These are phyloP conservation scores for Nanorana parkeri DNA, from an alignment of 2,113 vertebrate genomes.

Conservation along the genomic window DNA sequence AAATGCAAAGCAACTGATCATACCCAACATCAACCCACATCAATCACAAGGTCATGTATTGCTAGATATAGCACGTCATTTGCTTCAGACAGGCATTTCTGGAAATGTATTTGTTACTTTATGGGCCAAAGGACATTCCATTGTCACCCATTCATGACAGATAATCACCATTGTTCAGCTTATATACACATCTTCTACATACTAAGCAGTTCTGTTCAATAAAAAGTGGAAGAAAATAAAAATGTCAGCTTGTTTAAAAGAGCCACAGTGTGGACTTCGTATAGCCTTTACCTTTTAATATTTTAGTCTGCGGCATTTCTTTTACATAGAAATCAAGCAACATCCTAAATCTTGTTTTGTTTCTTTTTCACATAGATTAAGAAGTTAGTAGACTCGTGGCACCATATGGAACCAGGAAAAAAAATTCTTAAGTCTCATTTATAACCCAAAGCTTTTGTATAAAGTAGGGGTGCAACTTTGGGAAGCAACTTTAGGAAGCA, in stretches of 20 bases:
- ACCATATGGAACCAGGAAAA: too few relatives aligned
- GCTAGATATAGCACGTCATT: constrained; percentile 1
- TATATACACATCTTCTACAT: constrained; percentile 36
- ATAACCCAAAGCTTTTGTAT: too few relatives aligned
- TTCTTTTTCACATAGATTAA: too few relatives aligned
- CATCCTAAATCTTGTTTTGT: too few relatives aligned
- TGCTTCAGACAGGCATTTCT: not conserved
- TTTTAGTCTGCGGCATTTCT: too few relatives aligned
- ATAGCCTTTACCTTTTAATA: too few relatives aligned
- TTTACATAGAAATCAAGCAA: too few relatives aligned
- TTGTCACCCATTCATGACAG: constrained; percentile 31
- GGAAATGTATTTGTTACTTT: constrained; percentile 40
- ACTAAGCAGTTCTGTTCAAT: constrained; percentile 28
- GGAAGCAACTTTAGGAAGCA: too few relatives aligned
- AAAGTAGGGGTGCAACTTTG: too few relatives aligned
- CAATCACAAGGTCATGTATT: constrained; percentile 36
- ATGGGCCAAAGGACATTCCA: constrained; percentile 9
- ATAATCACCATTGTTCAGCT: constrained; percentile 27
- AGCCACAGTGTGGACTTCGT: too few relatives aligned
- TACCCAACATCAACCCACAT: constrained; percentile 26
- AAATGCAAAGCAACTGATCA: constrained; percentile 38
- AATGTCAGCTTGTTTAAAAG: not conserved
- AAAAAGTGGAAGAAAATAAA: not conserved
- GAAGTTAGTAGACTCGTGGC: too few relatives aligned
- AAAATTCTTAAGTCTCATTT: too few relatives aligned